A percentile compares a stretch with the other conserved stretches of the same genome.
phyloP scores from a whole-genome alignment of 2,113 vertebrate species.

The Neodon shergylaensis region DNA sequence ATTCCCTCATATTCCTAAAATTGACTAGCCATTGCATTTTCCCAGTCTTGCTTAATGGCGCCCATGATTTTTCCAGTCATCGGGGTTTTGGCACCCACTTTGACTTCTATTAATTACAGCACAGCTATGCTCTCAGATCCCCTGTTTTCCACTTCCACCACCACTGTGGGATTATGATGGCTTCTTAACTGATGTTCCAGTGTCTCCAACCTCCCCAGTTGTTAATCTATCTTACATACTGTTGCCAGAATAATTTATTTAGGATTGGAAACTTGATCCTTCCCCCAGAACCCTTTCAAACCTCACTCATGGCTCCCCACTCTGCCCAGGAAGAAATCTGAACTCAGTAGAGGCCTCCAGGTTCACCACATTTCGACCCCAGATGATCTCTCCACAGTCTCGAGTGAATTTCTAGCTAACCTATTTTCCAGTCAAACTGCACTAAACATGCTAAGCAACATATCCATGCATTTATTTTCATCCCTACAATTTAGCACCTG shows the following conservation, averaged over 20 bases:
- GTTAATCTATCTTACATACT: constrained; percentile 48
- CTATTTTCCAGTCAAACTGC: constrained; percentile 15
- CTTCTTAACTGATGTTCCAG: constrained; percentile 69
- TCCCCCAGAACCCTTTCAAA: constrained; percentile 46
- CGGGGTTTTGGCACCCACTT: constrained; percentile 13
- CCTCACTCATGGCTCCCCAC: constrained; percentile 46
- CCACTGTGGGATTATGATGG: constrained; percentile 54
- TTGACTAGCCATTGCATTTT: neutral
- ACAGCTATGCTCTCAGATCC: constrained; percentile 18
- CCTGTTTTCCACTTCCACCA: constrained; percentile 53
- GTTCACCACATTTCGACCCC: constrained; percentile 52
- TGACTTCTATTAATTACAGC: constrained; percentile 48
- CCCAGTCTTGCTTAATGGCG: neutral
- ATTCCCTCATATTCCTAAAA: constrained; percentile 5
- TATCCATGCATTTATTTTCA: neutral
- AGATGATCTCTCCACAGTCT: constrained; percentile 41
- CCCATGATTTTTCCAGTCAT: neutral
- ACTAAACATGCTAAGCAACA: neutral
- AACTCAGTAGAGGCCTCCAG: constrained; percentile 13
- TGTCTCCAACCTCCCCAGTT: constrained; percentile 45
- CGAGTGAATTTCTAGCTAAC: neutral
- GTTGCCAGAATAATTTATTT: constrained; percentile 67
- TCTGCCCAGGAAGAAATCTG: constrained; percentile 59
- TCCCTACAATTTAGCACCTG: neutral
- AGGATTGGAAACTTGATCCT: constrained; percentile 61